A percentile compares a stretch with the other conserved stretches of the same genome.
Evolutionary conservation across 2,888 invertebrate species (phyloP).

Genomic region (Rhimphoctona megacephalus): DNA sequence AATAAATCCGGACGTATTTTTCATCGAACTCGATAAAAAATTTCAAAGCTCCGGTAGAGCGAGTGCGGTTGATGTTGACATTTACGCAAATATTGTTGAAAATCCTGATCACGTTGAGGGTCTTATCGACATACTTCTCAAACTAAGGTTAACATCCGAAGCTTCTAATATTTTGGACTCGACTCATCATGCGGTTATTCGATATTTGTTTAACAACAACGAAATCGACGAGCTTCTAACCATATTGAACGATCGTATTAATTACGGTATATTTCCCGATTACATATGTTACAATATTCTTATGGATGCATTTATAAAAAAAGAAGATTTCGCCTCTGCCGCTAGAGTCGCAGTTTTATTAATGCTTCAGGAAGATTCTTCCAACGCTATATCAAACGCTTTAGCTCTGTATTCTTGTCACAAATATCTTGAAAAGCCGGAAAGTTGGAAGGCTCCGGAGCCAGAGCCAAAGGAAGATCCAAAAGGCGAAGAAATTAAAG

Average conservation of each 20-base stretch:
- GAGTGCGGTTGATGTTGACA: slow-evolving; percentile 93
- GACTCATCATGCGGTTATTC: slow-evolving; percentile 92
- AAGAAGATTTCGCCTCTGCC: slow-evolving; percentile 89
- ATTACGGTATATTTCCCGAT: slow-evolving; percentile 97
- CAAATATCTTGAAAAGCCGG: slow-evolving; percentile 88
- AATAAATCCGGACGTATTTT: slow-evolving; percentile 89
- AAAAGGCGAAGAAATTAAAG: slow-evolving; percentile 88
- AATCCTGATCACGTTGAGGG: slow-evolving; percentile 88
- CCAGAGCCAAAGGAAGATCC: slow-evolving; percentile 79
- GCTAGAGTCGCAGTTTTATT: slow-evolving; percentile 91
- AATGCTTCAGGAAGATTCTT: slow-evolving; percentile 96
- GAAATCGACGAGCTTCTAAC: slow-evolving; percentile 88
- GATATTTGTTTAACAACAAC: slow-evolving; percentile 84
- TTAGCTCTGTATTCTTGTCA: slow-evolving; percentile 92
- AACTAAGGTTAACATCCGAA: slow-evolving; percentile 90
- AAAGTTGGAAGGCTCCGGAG: slow-evolving; percentile 85
- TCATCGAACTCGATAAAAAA: slow-evolving; percentile 89
- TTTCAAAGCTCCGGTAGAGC: slow-evolving; percentile 88
- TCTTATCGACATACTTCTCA: slow-evolving; percentile 90
- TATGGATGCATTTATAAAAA: slow-evolving; percentile 91
- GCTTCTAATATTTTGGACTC: slow-evolving; percentile 91
- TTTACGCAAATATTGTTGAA: slow-evolving; percentile 90
- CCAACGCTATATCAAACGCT: slow-evolving; percentile 89
- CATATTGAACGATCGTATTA: slow-evolving; percentile 92
- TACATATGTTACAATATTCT: slow-evolving; percentile 91